These are phyloP conservation scores for Monochamus alternatus DNA, from an alignment of 2,888 invertebrate species.

Conservation along the genomic window DNA sequence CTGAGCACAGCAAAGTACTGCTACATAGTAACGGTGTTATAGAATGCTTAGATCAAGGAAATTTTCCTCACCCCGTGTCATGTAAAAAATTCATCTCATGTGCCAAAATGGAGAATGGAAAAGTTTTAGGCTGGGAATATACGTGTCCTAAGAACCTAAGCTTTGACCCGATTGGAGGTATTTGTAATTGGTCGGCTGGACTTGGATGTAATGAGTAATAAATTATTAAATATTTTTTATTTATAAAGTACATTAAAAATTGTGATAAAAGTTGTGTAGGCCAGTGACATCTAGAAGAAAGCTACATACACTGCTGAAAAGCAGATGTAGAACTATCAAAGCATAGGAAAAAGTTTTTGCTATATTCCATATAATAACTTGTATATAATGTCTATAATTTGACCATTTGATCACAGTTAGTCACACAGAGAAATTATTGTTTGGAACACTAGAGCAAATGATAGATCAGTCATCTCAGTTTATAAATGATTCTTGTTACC, in stretches of 20 bases:
- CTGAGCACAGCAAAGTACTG: slow-evolving; percentile 76
- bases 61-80: slow-evolving; percentile 91
- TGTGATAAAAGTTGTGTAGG: not conserved
- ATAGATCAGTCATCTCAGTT: not conserved
- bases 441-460: not conserved
- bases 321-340: too few relatives aligned
- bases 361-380: too few relatives aligned
- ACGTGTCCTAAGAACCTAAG: slow-evolving; percentile 89
- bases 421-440: too few relatives aligned
- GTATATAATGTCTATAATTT: too few relatives aligned
- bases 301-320: not conserved
- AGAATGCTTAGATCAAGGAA: slow-evolving; percentile 90
- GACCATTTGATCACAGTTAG: too few relatives aligned
- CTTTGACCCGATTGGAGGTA: slow-evolving; percentile 92
- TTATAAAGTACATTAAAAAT: not conserved
- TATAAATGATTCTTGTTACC: not conserved
- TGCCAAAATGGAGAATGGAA: slow-evolving; percentile 85
- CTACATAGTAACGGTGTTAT: slow-evolving; percentile 82
- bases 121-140: slow-evolving; percentile 89
- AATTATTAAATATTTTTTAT: not conserved
- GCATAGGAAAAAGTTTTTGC: too few relatives aligned
- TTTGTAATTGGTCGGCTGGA: slow-evolving; percentile 92
- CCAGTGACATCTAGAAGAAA: not conserved
- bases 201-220: slow-evolving; percentile 75
- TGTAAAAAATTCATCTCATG: slow-evolving; percentile 95